Percentiles rank a stretch among this genome's conserved stretches.
phyloP scores from a whole-genome alignment of 2,888 invertebrate species.

The Eubasilissa splendida region DNA sequence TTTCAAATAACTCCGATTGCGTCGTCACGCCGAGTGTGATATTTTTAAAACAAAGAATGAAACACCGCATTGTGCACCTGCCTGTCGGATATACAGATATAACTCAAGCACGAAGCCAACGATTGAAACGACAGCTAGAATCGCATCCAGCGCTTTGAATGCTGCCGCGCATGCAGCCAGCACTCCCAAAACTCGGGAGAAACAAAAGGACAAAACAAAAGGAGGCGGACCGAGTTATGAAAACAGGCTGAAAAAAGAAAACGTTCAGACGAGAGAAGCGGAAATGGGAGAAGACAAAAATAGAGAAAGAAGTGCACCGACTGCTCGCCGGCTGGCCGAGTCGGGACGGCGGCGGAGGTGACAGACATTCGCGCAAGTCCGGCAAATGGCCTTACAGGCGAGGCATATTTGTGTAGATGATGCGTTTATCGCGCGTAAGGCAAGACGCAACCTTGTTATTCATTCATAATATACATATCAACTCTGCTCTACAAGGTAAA shows the following conservation, averaged over 20 bases:
- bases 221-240: constrained; percentile 36
- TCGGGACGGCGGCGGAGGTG: neutral
- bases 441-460: constrained; percentile 37
- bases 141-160: constrained; percentile 25
- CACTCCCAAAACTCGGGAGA: constrained; percentile 29
- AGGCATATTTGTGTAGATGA: constrained; percentile 37
- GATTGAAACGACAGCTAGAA: constrained; percentile 39
- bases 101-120: constrained; percentile 20
- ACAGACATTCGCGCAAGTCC: neutral
- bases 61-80: constrained; percentile 1
- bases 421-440: constrained; percentile 40
- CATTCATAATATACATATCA: constrained; percentile 31
- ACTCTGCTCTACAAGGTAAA: constrained; percentile 40
- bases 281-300: constrained; percentile 52
- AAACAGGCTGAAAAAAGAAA: constrained; percentile 44
- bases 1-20: neutral
- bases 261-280: constrained; percentile 38
- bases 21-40: neutral
- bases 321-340: neutral
- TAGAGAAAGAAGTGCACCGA: constrained; percentile 45
- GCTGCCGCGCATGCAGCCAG: neutral
- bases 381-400: constrained; percentile 28
- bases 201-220: constrained; percentile 42
- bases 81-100: constrained; percentile 34
- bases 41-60: constrained; percentile 15